These are phyloP conservation scores for Laodelphax striatellus DNA, from an alignment of 1,140 invertebrate genomes.

Conservation along the genomic window DNA sequence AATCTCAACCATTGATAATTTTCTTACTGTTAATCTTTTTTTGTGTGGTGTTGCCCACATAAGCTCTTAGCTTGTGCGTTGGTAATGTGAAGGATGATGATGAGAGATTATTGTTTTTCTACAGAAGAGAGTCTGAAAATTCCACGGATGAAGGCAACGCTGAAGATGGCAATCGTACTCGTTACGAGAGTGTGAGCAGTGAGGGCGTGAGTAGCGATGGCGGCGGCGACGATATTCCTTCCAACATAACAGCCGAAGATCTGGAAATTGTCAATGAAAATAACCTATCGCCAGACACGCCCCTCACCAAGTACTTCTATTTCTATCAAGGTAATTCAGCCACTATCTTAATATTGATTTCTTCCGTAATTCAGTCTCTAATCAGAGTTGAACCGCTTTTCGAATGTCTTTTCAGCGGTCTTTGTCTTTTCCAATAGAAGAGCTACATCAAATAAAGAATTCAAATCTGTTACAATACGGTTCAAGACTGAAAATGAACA, in stretches of 20 bases:
- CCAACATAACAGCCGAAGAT: conserved; percentile 24
- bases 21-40: too few species aligned
- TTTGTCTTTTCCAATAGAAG: too few species aligned
- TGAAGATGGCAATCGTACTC: not conserved
- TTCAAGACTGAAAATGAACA: too few species aligned
- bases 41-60: too few species aligned
- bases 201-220: conserved; percentile 16
- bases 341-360: not conserved
- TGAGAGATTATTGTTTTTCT: too few species aligned
- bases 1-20: too few species aligned
- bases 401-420: too few species aligned
- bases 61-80: too few species aligned
- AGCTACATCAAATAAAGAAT: too few species aligned
- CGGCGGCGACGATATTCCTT: conserved; percentile 7
- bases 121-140: not conserved
- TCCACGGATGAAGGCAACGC: not conserved
- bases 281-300: not conserved
- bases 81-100: too few species aligned
- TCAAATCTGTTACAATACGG: too few species aligned
- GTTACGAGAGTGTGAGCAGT: conserved; percentile 26
- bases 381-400: too few species aligned
- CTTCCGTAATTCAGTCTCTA: not conserved
- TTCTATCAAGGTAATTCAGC: conserved; percentile 74
- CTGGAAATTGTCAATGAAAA: conserved; percentile 17
- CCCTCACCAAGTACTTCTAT: conserved; percentile 51